Evolutionary conservation across 2,797 vertebrate species (phyloP).

Genomic region (Chloroceryle inda): DNA sequence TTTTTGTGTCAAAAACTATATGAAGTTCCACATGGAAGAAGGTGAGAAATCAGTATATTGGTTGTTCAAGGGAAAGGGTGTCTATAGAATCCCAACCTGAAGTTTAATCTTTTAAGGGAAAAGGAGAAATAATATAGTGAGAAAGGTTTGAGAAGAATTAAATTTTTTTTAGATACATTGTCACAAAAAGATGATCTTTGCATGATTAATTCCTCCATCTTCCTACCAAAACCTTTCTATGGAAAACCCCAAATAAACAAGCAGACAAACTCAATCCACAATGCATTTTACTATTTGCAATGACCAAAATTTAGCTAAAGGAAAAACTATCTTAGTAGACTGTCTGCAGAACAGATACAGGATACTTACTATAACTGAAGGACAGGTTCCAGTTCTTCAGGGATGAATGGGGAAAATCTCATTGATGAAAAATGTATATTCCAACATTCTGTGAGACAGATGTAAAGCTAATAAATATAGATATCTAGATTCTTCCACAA

Average conservation of each 20-base stretch:
- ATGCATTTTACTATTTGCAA: background rate
- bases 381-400: background rate
- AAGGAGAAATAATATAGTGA: background rate
- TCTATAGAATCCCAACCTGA: background rate
- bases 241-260: background rate
- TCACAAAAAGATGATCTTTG: background rate
- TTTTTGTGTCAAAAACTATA: background rate
- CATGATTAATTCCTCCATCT: background rate
- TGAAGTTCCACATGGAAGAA: background rate
- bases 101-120: background rate
- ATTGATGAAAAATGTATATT: background rate
- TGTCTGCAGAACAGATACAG: background rate
- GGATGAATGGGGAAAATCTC: background rate
- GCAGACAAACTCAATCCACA: accelerated
- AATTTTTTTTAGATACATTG: background rate
- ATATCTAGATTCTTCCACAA: background rate
- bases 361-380: background rate
- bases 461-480: background rate
- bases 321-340: background rate
- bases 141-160: background rate
- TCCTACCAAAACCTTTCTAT: background rate
- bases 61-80: background rate
- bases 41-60: accelerated
- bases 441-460: background rate
- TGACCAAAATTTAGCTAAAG: background rate